A percentile compares a stretch with the other conserved stretches of the same genome.
These are phyloP conservation scores for Eretmochelys imbricata DNA, from an alignment of 2,113 vertebrate species.

Conservation along the genomic window DNA sequence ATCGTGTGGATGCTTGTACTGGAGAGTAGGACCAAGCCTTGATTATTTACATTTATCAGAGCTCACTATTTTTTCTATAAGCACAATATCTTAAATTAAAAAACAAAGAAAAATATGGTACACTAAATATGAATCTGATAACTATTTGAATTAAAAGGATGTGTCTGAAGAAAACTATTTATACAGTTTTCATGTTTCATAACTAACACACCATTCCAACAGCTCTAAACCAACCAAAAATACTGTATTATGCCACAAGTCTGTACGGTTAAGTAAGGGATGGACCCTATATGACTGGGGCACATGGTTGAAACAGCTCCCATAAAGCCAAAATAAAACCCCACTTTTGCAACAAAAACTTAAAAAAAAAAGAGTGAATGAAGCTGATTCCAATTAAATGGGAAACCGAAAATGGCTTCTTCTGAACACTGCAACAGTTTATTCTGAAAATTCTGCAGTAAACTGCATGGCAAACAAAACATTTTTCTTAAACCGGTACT, in stretches of 20 bases:
- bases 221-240: not conserved
- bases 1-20: not conserved
- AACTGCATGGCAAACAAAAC: not conserved
- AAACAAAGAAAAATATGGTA: not conserved
- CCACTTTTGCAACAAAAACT: not conserved
- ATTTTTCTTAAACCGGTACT: not conserved
- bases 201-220: not conserved
- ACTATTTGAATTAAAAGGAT: not conserved
- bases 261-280: not conserved
- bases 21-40: constrained; percentile 9
- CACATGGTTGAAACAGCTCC: not conserved
- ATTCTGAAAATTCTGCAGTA: not conserved
- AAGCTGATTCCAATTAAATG: not conserved
- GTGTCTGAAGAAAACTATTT: not conserved
- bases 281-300: not conserved
- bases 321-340: not conserved
- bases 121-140: not conserved
- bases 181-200: not conserved
- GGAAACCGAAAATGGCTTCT: no score
- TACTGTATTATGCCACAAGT: not conserved
- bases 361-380: not conserved
- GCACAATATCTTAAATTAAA: not conserved
- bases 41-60: not conserved
- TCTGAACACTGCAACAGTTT: not conserved
- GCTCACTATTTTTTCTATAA: not conserved